Base-by-base conservation (phyloP, 1,140 invertebrate species). In the Pseudomyrmex gracilis region DNA sequence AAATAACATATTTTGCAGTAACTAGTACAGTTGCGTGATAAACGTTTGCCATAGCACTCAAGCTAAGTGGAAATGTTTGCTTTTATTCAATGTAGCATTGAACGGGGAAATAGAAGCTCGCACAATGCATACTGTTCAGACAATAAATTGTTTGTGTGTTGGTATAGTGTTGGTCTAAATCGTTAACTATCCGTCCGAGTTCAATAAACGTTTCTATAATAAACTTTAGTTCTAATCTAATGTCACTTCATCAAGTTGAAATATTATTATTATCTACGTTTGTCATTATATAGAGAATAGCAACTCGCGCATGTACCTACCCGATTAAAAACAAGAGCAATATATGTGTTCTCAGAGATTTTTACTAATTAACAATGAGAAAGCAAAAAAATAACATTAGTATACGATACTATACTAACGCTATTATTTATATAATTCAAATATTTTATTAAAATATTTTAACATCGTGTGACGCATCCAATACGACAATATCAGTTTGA, bases 41-140 rank as follows among this genome's bases (percentile, higher is more conserved):
- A 80, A 80, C 51, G 66, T 80, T 78, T 58, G 53, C 55, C 53
- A 71, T 60, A 49, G 76, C 76, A 80, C 76, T 80, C 55, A 58
- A 22, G 22, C n/a, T 71, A 80, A 80, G 66, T 80, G 66, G 76
- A 80, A 80, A 71, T 80, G 53, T 80, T 80, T 80, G 76, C 76
- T 80, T 80, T 80, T 80, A 80, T 80, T 71, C 67, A 80, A 45
- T 15, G 66, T 4, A 15, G 53, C 66, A 24, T 24, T 80, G 53
- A 71, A 80, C 49, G 43, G 10, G 43, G 43, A 78, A 78, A 80
- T 80, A 71, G 64, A n/a, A 70, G n/a, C 53, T 68, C 66, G 58
- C 53, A 80, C 76, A 71, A 80, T 70, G 9, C n/a, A 60, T 4
- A 47, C 20, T 45, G 43, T 17, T 78, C 66, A 58, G 12, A 58